These are phyloP conservation scores for Meloidogyne floridensis DNA, from an alignment of 1,140 invertebrate species.

Conservation along the genomic window DNA sequence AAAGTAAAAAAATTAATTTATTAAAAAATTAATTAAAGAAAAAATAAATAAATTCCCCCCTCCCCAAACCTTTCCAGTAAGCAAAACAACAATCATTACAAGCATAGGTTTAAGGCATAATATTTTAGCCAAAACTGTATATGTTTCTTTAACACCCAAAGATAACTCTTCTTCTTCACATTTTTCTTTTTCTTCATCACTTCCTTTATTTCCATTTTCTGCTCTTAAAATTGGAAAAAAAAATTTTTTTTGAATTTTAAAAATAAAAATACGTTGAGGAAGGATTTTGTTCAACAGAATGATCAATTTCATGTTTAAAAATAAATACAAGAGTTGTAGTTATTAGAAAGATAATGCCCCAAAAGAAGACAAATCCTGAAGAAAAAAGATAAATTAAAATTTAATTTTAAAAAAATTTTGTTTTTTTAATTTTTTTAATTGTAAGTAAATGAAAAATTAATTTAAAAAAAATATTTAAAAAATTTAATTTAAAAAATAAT, in stretches of 20 bases:
- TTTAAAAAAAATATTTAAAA: no score
- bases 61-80: constrained; percentile 78
- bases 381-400: constrained; percentile 33
- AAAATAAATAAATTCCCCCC: no score
- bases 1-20: constrained; percentile 7
- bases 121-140: constrained; percentile 81
- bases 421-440: no score
- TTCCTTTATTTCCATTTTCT: constrained; percentile 9
- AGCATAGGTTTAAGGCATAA: constrained; percentile 80
- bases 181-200: constrained; percentile 12
- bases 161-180: constrained; percentile 67
- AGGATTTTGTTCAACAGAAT: constrained; percentile 46
- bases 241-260: constrained; percentile 19
- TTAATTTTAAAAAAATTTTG: no score
- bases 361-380: constrained; percentile 87
- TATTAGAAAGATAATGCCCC: constrained; percentile 87
- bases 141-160: constrained; percentile 77
- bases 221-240: background rate
- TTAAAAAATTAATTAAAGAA: background rate
- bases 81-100: constrained; percentile 76
- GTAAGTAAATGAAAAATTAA: no score
- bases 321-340: constrained; percentile 86
- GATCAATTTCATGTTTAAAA: constrained; percentile 80
- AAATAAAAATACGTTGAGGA: constrained; percentile 10
- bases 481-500: no score